Evolutionary conservation across 2,888 invertebrate genomes (phyloP), one percentile per base, ranked within the genome.

Genomic region (Tuta absoluta): DNA sequence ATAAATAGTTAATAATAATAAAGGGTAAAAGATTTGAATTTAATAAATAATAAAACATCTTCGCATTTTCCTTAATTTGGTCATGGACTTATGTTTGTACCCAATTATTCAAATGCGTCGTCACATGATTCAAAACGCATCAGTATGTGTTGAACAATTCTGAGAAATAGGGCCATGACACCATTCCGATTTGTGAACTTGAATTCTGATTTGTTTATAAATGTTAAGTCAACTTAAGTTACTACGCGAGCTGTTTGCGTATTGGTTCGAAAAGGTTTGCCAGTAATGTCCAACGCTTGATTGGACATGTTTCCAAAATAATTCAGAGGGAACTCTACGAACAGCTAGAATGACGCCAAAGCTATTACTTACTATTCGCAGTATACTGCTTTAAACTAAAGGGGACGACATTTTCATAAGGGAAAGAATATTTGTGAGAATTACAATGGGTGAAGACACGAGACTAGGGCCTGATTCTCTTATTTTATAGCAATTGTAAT

Each of bases 131-230:
- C 24, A 11, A 45, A 60, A 41, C 45, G 38, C 58, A 38, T 60
- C 45, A 17, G 56, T 23, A 56, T 56, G 45, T 45, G 60, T 24
- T 60, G 14, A 45, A 60, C 60, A 60, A 60, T 60, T 60, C 60
- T 60, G 60, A 60, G 60, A 60, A 45, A 28, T 45, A 45, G 21
- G 45, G 21, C 60, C 60, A 45, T 60, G 60, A 60, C 60, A 60
- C 45, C 45, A 60, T 60, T 60, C 33, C 33, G 17, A 24, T 28
- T 28, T 33, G 3, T 56, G 33, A 33, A 33, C 56, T 33, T 56
- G 33, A 33, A 33, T 33, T 28, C 11, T 33, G 33, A 56, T n/a
- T 8, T 33, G 11, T 23, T 28, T 56, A 12, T 28, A 12, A n/a
- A 11, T 56, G 24, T 14, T 7, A 17, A 45, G 4, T 45, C 5